Evolutionary conservation across 2,113 vertebrate genomes (phyloP).

Genomic region (Bubo scandiacus): DNA sequence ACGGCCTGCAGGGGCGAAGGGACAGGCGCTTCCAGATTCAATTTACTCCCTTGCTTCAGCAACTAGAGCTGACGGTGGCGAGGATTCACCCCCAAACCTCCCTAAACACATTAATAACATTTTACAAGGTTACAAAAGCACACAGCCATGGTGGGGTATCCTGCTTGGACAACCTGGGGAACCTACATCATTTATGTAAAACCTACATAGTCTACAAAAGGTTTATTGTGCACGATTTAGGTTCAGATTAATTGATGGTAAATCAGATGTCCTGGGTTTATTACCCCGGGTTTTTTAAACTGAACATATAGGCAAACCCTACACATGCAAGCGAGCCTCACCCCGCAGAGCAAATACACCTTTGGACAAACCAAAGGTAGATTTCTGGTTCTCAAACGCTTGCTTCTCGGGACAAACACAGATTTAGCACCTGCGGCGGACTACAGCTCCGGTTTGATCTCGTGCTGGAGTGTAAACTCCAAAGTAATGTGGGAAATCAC

Average conservation of each 20-base stretch:
- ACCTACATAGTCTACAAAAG: accelerated
- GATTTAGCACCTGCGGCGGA: accelerated
- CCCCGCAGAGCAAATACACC: not conserved
- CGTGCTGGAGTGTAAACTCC: accelerated
- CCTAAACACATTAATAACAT: accelerated
- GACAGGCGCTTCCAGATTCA: accelerated
- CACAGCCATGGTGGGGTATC: accelerated
- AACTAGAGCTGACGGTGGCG: accelerated
- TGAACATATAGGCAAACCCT: accelerated
- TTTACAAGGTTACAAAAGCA: accelerated
- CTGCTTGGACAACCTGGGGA: accelerated
- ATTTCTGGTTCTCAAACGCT: accelerated
- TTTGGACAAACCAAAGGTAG: not conserved
- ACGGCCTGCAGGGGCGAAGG: accelerated
- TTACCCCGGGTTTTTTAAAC: not conserved
- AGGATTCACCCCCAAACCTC: not conserved
- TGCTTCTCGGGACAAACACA: accelerated
- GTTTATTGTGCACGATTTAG: not conserved
- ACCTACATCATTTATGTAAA: accelerated
- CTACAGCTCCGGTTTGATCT: accelerated
- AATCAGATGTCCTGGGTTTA: not conserved
- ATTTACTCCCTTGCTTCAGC: not conserved
- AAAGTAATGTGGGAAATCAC: accelerated
- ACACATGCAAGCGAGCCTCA: accelerated
- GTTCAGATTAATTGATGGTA: accelerated